These are phyloP conservation scores for Folsomia manolachei DNA, from an alignment of 2,888 invertebrate genomes.

Conservation along the genomic window DNA sequence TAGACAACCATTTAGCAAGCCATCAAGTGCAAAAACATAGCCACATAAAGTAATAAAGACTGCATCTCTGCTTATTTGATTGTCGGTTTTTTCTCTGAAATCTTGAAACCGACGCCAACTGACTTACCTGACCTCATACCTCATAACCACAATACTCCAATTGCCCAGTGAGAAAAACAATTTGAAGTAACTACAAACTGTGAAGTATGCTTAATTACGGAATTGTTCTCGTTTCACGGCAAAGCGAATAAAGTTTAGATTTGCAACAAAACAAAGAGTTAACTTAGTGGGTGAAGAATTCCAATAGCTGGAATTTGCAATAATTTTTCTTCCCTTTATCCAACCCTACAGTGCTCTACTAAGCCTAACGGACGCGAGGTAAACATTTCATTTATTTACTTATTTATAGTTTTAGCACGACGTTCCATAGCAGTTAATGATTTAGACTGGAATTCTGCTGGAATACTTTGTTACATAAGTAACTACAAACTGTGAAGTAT, in stretches of 20 bases:
- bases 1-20: neutral
- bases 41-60: too few relatives aligned
- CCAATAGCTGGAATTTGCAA: neutral
- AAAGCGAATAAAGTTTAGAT: neutral
- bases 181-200: neutral
- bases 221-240: neutral
- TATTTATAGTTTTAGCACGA: too few relatives aligned
- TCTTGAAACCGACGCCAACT: neutral
- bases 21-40: too few relatives aligned
- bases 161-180: too few relatives aligned
- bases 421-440: too few relatives aligned
- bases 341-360: neutral
- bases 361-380: too few relatives aligned
- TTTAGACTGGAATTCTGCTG: too few relatives aligned
- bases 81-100: too few relatives aligned
- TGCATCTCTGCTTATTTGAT: neutral
- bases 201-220: too few relatives aligned
- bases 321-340: neutral
- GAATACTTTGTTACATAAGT: too few relatives aligned
- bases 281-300: neutral
- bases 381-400: too few relatives aligned
- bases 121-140: neutral
- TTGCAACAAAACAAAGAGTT: neutral
- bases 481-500: neutral
- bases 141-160: too few relatives aligned